Conservation (phyloP, 23 tunicate species). For the Aplidium turbinatum region DNA sequence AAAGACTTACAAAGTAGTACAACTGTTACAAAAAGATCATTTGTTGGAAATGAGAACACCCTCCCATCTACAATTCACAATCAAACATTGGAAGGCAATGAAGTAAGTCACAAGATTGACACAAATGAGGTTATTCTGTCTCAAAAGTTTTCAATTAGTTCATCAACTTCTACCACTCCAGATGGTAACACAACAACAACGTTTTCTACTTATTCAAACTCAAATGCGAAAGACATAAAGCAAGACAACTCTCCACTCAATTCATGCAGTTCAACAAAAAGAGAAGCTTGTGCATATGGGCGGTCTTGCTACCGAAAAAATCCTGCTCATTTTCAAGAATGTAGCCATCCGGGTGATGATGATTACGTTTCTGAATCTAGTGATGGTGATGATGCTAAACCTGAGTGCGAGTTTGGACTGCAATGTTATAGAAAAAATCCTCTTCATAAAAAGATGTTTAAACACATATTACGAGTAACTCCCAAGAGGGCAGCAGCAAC, state of each 20-base stretch:
- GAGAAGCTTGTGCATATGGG: constrained; percentile 66
- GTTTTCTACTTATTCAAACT: too few species aligned
- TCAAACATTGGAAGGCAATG: too few species aligned
- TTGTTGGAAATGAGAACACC: too few species aligned
- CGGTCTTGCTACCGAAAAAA: constrained; percentile 79
- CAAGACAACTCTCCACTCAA: background rate
- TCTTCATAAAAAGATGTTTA: constrained; percentile 51
- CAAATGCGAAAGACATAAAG: too few species aligned
- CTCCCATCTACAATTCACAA: too few species aligned
- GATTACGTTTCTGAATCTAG: constrained; percentile 52
- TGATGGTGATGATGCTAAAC: constrained; percentile 26
- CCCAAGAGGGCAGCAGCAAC: constrained; percentile 48
- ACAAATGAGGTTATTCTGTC: too few species aligned
- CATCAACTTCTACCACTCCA: too few species aligned
- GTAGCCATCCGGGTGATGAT: constrained; percentile 74
- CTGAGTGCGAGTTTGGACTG: constrained; percentile 78
- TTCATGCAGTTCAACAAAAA: background rate
- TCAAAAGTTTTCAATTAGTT: too few species aligned
- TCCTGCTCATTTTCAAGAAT: constrained; percentile 65
- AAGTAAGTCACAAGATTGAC: too few species aligned
- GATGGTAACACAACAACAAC: too few species aligned
- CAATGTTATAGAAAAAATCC: constrained; percentile 75
- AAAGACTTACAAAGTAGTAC: too few species aligned
- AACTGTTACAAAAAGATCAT: too few species aligned
- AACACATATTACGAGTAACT: constrained; percentile 58